Base-by-base conservation (phyloP, 2,888 invertebrate species). In the Cheilosia impressa region DNA sequence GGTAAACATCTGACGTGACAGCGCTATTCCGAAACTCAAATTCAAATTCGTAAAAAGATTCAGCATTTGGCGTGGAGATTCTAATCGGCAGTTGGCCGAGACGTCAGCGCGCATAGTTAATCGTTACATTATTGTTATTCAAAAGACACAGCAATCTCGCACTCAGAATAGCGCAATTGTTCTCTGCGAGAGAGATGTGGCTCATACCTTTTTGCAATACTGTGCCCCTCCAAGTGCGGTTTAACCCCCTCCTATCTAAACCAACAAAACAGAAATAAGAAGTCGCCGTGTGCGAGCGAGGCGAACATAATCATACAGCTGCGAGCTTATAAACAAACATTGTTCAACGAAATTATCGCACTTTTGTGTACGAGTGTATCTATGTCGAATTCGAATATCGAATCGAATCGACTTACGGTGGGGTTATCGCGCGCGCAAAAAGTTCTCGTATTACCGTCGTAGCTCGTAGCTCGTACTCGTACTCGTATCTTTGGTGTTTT, bases 1-100 rank as follows among this genome's bases (percentile, higher is more conserved):
- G 80, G 76, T 77, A 85, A 80, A 77, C 85, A 85, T 72, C 85
- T 22, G 34, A n/a, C 38, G 31, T 53, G 66, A 69, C 38, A 62
- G 19, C 4, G 52, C 57, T 80, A 41, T 76, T 71, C 66, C 13
- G 13, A 53, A 68, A 31, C 1, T 31, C 31, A 31, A 31, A 63
- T 76, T 76, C 45, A 72, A 80, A 72, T 66, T 68, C 50, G n/a
- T 38, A 31, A 62, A 53, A 24, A 78, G 34, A 69, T 69, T 63
- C 22, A 53, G 58, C 50, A 45, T 17, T 31, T 31, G 6, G 2
- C 58, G 60, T 38, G 41, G 4, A 31, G 55, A 58, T 58, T 41
- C 22, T 58, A 58, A 58, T 58, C 57, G 57, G 4, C n/a, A 34
- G n/a, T 27, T 43, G 43, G 24, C 3, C 22, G 19, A 19, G 45